These are phyloP conservation scores for Acanthis flammea DNA, from an alignment of 2,797 vertebrate genomes.

Conservation along the genomic window DNA sequence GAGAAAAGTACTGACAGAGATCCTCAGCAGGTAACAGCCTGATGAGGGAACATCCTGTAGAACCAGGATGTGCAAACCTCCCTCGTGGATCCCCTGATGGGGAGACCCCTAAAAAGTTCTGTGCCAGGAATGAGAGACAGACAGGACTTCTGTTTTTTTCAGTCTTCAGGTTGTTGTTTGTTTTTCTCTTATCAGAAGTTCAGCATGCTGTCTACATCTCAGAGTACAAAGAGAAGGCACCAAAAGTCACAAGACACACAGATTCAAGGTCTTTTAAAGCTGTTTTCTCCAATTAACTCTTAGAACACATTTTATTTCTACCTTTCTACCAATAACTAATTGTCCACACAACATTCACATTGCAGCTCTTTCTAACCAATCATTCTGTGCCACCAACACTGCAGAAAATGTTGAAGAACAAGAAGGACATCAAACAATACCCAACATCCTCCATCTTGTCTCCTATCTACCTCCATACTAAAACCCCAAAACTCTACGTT, in stretches of 20 bases:
- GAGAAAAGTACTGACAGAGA: neutral
- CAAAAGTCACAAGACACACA: neutral
- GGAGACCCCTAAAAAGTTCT: neutral
- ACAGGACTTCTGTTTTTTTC: accelerated
- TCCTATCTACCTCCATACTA: neutral
- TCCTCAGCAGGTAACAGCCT: neutral
- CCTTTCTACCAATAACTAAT: neutral
- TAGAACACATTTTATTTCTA: neutral
- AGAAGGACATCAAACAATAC: neutral
- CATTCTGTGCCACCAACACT: neutral
- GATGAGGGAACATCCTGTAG: neutral
- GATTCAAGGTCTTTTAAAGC: neutral
- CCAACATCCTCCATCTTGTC: neutral
- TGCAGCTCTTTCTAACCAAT: neutral
- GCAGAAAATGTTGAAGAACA: neutral
- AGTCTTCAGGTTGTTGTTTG: neutral
- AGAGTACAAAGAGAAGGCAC: neutral
- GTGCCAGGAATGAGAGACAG: neutral
- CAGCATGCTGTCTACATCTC: neutral
- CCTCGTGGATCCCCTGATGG: neutral
- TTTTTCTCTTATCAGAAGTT: neutral
- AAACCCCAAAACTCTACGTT: neutral
- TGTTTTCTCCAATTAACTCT: neutral
- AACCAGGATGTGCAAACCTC: neutral
- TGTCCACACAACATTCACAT: neutral